These are phyloP conservation scores for Manis pentadactyla DNA, from an alignment of 2,797 vertebrate genomes.

Conservation along the genomic window DNA sequence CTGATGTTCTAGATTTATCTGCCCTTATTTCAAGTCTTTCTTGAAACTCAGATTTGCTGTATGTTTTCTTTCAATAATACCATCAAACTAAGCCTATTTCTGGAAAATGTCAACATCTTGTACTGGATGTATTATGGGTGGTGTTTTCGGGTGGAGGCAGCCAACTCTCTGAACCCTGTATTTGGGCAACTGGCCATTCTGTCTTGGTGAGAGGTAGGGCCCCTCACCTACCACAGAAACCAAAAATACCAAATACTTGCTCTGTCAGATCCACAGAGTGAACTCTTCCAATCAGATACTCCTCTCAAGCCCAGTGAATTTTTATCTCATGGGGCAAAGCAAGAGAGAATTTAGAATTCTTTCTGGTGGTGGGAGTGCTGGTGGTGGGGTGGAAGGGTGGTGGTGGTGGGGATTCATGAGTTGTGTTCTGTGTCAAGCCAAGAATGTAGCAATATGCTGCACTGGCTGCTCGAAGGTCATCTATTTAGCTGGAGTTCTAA, in stretches of 20 bases:
- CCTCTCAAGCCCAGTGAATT: background rate
- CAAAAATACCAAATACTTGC: background rate
- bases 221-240: background rate
- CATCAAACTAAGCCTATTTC: background rate
- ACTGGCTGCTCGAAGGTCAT: background rate
- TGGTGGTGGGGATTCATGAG: background rate
- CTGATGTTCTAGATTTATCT: background rate
- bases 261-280: background rate
- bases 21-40: background rate
- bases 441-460: background rate
- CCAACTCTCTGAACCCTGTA: background rate
- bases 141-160: background rate
- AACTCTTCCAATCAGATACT: background rate
- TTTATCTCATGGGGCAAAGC: background rate
- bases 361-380: background rate
- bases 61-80: background rate
- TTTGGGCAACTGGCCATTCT: background rate
- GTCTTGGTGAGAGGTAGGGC: background rate
- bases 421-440: background rate
- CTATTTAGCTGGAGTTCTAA: background rate
- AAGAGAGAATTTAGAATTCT: background rate
- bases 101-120: background rate
- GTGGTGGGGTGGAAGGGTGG: rapidly evolving
- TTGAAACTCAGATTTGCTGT: background rate
- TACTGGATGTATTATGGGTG: background rate